These are phyloP conservation scores for Hemichromis elongatus DNA, from an alignment of 2,113 vertebrate genomes.

Conservation along the genomic window DNA sequence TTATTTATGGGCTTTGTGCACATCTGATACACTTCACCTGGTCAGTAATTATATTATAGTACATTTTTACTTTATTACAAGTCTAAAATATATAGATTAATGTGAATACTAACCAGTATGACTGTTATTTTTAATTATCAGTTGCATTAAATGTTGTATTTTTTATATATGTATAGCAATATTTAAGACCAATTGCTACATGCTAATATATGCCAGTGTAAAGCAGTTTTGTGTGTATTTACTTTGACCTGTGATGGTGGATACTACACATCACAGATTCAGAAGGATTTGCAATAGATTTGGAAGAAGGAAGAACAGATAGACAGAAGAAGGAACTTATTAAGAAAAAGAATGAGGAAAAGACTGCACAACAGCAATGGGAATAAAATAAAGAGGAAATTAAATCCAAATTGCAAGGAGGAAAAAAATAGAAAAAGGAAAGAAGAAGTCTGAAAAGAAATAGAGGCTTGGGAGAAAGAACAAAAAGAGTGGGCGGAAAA, in stretches of 20 bases:
- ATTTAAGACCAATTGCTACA: not conserved
- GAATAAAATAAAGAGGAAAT: not conserved
- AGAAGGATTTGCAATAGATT: not conserved
- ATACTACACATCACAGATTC: not conserved
- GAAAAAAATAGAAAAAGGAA: not conserved
- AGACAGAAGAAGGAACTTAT: not conserved
- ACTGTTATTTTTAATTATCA: not conserved
- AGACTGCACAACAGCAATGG: not conserved
- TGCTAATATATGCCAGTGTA: not conserved
- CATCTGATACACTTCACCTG: not conserved
- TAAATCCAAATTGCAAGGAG: not conserved
- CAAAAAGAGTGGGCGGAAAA: not conserved
- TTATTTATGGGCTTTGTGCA: not conserved
- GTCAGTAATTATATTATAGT: not conserved
- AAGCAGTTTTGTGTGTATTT: not conserved
- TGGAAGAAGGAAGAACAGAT: not conserved
- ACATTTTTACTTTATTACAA: not conserved
- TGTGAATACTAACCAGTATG: not conserved
- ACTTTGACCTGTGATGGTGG: not conserved
- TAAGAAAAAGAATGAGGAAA: not conserved
- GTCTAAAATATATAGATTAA: not conserved
- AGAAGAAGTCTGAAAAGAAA: not conserved
- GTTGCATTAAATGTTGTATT: not conserved
- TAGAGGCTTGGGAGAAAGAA: not conserved
- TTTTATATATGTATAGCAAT: not conserved